Evolutionary conservation across 2,113 vertebrate genomes (phyloP), one percentile per base, ranked within the genome.

Genomic region (Pagrus major): DNA sequence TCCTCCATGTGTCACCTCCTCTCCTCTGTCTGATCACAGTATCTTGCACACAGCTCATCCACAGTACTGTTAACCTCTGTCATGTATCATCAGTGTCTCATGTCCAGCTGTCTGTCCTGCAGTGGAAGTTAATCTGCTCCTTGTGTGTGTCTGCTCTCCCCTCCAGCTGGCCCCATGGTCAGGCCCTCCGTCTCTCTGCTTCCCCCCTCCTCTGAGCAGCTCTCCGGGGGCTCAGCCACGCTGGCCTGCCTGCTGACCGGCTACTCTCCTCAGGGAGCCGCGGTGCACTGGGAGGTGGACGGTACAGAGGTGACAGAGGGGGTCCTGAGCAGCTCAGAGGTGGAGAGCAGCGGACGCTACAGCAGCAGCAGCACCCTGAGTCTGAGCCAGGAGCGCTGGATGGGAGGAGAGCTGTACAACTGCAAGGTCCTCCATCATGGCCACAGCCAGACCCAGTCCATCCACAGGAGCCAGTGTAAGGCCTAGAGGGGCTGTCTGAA

Each of bases 301-400:
- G 77, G 66, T 3, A 47, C 18, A 6, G 66, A 71, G 74, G 80
- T 84, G 75, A 78, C 75, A 68, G 80, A 84, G 33, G 83, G 80
- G 14, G 69, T 88, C 76, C 75, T 71, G 78, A 86, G 25, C 83
- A 85, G 84, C 71, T 58, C 77, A 9, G 88, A 91, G 67, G 79
- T 76, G 67, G 69, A 86, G 80, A 84, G 86, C 79, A 64, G 67
- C 27, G 79, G 81, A 37, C 60, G 41, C 27, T 85, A 81, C 86
- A 81, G 79, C 64, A 76, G 80, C 78, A 83, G 80, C 76, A 88
- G 86, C 74, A 78, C 61, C 77, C 77, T 91, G 74, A 82, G 66
- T 21, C 59, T 85, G 61, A 84, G 71, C 74, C 47, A 42, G 78
- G 78, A 74, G 44, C 41, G 35, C 61, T 90, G 88, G 88, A 83